Evolutionary conservation across 2,888 invertebrate genomes (phyloP).

Genomic region (Notodonta ziczac): DNA sequence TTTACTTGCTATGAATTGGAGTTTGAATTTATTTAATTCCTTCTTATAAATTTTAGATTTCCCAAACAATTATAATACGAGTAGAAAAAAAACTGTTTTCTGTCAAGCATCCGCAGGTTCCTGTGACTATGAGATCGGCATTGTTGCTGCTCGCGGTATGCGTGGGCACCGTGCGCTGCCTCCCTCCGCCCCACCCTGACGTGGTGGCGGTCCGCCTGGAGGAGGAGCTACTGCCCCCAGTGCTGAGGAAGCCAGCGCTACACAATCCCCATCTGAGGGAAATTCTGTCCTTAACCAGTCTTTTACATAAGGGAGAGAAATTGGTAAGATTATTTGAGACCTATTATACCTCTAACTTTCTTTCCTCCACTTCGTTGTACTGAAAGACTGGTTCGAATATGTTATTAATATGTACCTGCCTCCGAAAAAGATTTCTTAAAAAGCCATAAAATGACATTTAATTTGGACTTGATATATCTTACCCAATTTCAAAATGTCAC

Average conservation of each 20-base stretch:
- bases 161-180: slow-evolving; percentile 48
- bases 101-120: slow-evolving; percentile 18
- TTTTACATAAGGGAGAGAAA: slow-evolving; percentile 86
- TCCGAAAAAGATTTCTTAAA: too few species aligned
- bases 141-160: slow-evolving; percentile 52
- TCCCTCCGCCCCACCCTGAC: slow-evolving; percentile 83
- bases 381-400: too few species aligned
- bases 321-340: slow-evolving; percentile 61
- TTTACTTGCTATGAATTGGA: too few species aligned
- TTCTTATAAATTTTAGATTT: too few species aligned
- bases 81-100: not conserved
- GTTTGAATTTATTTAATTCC: too few species aligned
- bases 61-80: too few species aligned
- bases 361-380: too few species aligned
- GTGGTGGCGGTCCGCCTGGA: slow-evolving; percentile 83
- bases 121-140: slow-evolving; percentile 46
- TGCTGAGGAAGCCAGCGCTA: slow-evolving; percentile 84
- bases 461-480: too few species aligned
- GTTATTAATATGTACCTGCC: too few species aligned
- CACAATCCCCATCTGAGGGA: slow-evolving; percentile 83
- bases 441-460: too few species aligned
- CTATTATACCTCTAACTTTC: too few species aligned
- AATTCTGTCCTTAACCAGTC: slow-evolving; percentile 82
- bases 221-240: slow-evolving; percentile 83
- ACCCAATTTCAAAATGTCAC: not conserved